phyloP scores from a whole-genome alignment of 1,140 invertebrate genomes.

The Scaptodrosophila lebanonensis region DNA sequence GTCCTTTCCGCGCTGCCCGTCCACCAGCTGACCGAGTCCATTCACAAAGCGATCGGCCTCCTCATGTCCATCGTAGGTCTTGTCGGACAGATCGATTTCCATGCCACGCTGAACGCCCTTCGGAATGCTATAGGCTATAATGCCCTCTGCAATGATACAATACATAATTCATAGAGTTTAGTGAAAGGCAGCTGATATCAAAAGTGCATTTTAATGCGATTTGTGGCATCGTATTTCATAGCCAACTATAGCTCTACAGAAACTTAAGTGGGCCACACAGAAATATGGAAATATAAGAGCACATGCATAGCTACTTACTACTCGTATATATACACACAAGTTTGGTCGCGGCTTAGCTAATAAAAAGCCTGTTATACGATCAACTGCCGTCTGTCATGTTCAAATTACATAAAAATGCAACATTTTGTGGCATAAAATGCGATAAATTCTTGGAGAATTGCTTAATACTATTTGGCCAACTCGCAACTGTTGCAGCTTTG shows the following conservation, averaged over 20 bases:
- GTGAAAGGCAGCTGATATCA: constrained; percentile 21
- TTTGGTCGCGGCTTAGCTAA: constrained; percentile 11
- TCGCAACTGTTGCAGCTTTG: too few species aligned
- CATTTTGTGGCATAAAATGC: constrained; percentile 10
- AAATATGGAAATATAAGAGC: too few species aligned
- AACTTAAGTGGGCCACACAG: too few species aligned
- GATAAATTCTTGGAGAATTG: constrained; percentile 14
- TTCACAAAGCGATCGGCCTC: constrained; percentile 83
- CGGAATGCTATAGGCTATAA: constrained; percentile 89
- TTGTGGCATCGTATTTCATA: constrained; percentile 15
- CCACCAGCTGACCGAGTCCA: constrained; percentile 94
- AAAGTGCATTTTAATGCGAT: constrained; percentile 19
- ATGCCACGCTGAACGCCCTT: constrained; percentile 89
- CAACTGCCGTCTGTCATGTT: constrained; percentile 2
- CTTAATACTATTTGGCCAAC: too few species aligned
- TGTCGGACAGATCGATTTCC: constrained; percentile 91
- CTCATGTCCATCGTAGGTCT: constrained; percentile 94
- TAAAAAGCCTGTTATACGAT: constrained; percentile 29
- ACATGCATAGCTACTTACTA: too few species aligned
- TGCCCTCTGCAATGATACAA: constrained; percentile 81
- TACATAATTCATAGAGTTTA: constrained; percentile 4
- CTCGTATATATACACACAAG: too few species aligned
- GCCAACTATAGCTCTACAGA: too few species aligned
- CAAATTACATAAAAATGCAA: constrained; percentile 20
- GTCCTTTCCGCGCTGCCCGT: constrained; percentile 88